A percentile compares a stretch with the other conserved stretches of the same genome.
Conservation (phyloP, 1,140 invertebrate species). For the Leptinotarsa undecemlineata region DNA sequence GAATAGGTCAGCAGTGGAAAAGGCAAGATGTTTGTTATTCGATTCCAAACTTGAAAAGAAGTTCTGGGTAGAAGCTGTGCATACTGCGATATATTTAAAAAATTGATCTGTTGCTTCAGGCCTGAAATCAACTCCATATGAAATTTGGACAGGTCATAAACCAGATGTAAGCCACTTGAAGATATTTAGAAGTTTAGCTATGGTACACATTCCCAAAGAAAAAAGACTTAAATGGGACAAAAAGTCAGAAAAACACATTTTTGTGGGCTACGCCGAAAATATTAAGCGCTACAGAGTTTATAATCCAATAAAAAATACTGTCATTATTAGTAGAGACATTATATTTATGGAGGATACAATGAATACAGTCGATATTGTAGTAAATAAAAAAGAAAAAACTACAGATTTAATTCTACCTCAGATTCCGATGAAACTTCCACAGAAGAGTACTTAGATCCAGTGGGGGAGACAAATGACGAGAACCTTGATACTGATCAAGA, state of each 20-base stretch:
- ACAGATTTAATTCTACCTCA: too few relatives aligned
- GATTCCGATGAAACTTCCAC: too few relatives aligned
- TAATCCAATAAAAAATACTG: conserved; percentile 12
- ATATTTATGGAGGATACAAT: conserved; percentile 41
- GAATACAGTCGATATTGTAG: background rate
- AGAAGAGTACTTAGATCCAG: too few relatives aligned
- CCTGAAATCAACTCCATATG: conserved; percentile 37
- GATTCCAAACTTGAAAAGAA: conserved; percentile 46
- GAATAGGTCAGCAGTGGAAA: conserved; percentile 54
- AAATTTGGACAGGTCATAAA: conserved; percentile 43
- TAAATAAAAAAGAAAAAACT: too few relatives aligned
- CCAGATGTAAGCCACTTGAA: conserved; percentile 47
- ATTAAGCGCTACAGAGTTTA: conserved; percentile 3
- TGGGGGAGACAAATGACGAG: too few relatives aligned
- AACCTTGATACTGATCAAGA: too few relatives aligned
- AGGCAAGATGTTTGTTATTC: conserved; percentile 51
- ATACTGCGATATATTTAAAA: conserved; percentile 55
- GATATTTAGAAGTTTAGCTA: conserved; percentile 46
- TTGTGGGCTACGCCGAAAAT: conserved; percentile 39
- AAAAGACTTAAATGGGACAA: conserved; percentile 43
- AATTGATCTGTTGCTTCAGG: conserved; percentile 49
- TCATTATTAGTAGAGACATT: conserved; percentile 12
- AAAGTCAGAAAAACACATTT: conserved; percentile 41
- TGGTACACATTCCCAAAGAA: conserved; percentile 48
- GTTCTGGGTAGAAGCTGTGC: conserved; percentile 56